Percentiles rank a stretch among this genome's conserved stretches.
Evolutionary conservation across 2,888 invertebrate species (phyloP).

Genomic region (Torymus tubicola): DNA sequence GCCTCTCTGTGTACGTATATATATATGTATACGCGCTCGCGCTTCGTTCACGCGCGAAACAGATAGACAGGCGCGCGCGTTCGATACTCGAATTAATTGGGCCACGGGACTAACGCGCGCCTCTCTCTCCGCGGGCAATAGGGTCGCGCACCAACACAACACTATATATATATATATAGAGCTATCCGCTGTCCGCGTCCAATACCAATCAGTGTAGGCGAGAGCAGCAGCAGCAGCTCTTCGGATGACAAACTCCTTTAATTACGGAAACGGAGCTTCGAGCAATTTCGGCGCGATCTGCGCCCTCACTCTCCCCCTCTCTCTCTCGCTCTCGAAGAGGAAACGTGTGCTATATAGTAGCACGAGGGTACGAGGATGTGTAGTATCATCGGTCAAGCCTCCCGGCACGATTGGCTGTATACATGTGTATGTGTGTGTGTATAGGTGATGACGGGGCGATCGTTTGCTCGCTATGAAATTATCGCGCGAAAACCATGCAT

Average conservation of each 20-base stretch:
- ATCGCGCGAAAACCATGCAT: constrained; percentile 15
- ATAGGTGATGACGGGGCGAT: background rate
- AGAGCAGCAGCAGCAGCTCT: constrained; percentile 26
- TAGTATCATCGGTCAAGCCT: constrained; percentile 36
- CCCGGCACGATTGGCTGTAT: background rate
- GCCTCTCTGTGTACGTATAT: too few relatives aligned
- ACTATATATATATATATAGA: too few relatives aligned
- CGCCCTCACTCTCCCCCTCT: background rate
- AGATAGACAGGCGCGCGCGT: constrained; percentile 13
- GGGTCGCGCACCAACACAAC: constrained; percentile 59
- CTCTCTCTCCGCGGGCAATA: constrained; percentile 54
- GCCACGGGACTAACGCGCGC: constrained; percentile 72
- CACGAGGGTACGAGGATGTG: background rate
- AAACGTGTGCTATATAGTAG: background rate
- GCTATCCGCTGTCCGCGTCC: constrained; percentile 54
- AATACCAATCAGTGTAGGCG: constrained; percentile 72
- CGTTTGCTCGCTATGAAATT: constrained; percentile 33
- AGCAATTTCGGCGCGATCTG: constrained; percentile 49
- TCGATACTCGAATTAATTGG: constrained; percentile 73
- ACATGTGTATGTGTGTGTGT: background rate
- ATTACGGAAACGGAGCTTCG: constrained; percentile 69
- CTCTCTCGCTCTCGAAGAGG: background rate
- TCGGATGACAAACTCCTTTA: constrained; percentile 75
- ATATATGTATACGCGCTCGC: too few relatives aligned
- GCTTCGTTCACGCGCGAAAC: too few relatives aligned